Base-by-base conservation (phyloP, 2,888 invertebrate genomes). In the Protula sp. region DNA sequence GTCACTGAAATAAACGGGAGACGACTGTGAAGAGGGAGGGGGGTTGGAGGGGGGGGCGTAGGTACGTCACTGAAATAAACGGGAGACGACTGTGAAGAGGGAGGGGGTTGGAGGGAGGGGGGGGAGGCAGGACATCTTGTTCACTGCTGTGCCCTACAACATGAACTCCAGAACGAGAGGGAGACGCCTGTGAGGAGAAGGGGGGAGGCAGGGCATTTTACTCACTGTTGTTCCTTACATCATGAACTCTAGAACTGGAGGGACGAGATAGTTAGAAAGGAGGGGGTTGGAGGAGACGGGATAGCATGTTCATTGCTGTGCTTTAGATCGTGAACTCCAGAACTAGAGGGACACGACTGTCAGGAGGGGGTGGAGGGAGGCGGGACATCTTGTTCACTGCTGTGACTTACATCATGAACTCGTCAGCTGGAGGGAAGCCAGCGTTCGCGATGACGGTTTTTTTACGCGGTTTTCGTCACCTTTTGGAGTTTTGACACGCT, bases 181-280 rank as follows among this genome's bases (percentile, higher is more conserved):
- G n/a, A n/a, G n/a, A n/a, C n/a, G n/a, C n/a, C n/a, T n/a, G n/a
- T n/a, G n/a, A n/a, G n/a, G n/a, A n/a, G n/a, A n/a, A n/a, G n/a
- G n/a, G n/a, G 86, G 87, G 69, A 85, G 86, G 66, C 85, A 87
- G 73, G 86, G 86, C 72, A 85, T 89, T 67, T 88, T 88, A 81
- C 83, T 88, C 61, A 88, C 89, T 38, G 88, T 88, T 19, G 84
- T 88, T 70, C 89, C 89, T 56, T 89, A 89, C 73, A 83, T 89
- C 60, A 85, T 88, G 73, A 89, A 89, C 80, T 88, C 88, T 24
- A 79, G 88, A 47, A 85, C 87, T 66, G 88, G 88, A 45, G 86
- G 89, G 56, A 86, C 87, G 87, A 74, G 80, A 84, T 2, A n/a
- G n/a, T n/a, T n/a, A n/a, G n/a, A n/a, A 2, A 24, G n/a, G 2